Conservation (phyloP, 1,140 invertebrate genomes). For the Lordiphosa clarofinis region DNA sequence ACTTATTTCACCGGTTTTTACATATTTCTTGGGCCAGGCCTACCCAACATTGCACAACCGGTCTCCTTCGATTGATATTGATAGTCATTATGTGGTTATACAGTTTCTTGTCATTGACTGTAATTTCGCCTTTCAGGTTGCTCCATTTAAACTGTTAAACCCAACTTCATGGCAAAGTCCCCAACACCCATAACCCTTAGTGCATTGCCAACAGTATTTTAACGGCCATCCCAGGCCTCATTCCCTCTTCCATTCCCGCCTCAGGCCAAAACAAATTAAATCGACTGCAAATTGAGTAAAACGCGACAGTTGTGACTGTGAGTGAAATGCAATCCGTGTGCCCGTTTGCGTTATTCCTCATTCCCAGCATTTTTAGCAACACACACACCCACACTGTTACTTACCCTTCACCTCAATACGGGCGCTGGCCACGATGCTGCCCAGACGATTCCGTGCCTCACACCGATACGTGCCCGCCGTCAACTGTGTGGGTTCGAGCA, state of each 20-base stretch:
- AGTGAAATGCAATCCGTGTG: conserved; percentile 26
- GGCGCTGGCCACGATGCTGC: conserved; percentile 84
- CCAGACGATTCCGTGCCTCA: conserved; percentile 85
- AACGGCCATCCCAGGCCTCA: conserved; percentile 6
- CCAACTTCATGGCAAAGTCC: conserved; percentile 11
- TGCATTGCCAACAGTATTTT: conserved; percentile 1
- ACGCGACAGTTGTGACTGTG: conserved; percentile 67
- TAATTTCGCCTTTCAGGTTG: no score
- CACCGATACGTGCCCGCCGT: conserved; percentile 88
- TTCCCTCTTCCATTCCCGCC: conserved; percentile 4
- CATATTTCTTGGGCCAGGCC: no score
- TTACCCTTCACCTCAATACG: conserved; percentile 86
- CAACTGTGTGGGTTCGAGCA: conserved; percentile 82
- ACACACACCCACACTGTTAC: conserved; percentile 18
- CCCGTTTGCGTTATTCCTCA: conserved; percentile 5
- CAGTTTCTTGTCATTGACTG: no score
- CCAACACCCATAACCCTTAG: conserved; percentile 1
- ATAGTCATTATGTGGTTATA: no score
- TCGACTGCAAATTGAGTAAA: conserved; percentile 74
- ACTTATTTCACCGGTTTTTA: no score
- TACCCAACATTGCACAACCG: no score
- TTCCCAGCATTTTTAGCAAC: not conserved
- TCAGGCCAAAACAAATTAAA: conserved; percentile 69
- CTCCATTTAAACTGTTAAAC: no score
- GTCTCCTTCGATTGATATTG: no score